phyloP scores from a whole-genome alignment of 2,888 invertebrate genomes.

The Campoplex nolae region DNA sequence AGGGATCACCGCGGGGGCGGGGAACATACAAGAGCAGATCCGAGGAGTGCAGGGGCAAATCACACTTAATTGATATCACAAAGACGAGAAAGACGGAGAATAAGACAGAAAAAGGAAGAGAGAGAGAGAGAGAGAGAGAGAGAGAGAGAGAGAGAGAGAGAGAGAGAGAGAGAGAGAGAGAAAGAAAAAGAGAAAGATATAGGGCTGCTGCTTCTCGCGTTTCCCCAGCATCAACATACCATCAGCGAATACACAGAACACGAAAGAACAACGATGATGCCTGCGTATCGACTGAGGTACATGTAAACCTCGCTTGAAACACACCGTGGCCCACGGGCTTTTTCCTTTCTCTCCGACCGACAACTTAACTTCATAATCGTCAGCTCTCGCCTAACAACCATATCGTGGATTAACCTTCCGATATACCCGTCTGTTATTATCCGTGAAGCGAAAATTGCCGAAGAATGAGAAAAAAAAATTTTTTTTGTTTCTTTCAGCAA shows the following conservation, averaged over 20 bases:
- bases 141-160: slow-evolving; percentile 47
- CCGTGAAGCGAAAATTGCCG: slow-evolving; percentile 77
- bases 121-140: slow-evolving; percentile 46
- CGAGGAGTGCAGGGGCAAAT: slow-evolving; percentile 75
- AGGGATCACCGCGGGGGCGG: slow-evolving; percentile 52
- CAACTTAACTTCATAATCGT: slow-evolving; percentile 81
- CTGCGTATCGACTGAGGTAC: slow-evolving; percentile 25
- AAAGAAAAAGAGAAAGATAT: slow-evolving; percentile 41
- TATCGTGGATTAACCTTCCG: slow-evolving; percentile 76
- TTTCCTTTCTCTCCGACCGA: slow-evolving; percentile 49
- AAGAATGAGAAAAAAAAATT: slow-evolving; percentile 31
- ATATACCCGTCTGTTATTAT: slow-evolving; percentile 50
- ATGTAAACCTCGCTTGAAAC: slow-evolving; percentile 22
- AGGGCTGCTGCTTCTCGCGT: slow-evolving; percentile 69
- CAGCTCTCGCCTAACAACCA: slow-evolving; percentile 72
- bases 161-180: slow-evolving; percentile 46
- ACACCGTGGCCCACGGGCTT: slow-evolving; percentile 51
- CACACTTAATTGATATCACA: slow-evolving; percentile 83
- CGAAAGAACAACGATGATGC: slow-evolving; percentile 33
- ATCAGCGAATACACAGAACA: slow-evolving; percentile 46
- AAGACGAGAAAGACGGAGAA: slow-evolving; percentile 71
- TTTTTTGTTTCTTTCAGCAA: slow-evolving; percentile 7
- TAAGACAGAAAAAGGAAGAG: slow-evolving; percentile 48
- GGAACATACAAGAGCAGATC: slow-evolving; percentile 45
- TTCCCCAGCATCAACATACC: slow-evolving; percentile 75